Conservation (phyloP, 2,888 invertebrate genomes). For the Aelia acuminata region DNA sequence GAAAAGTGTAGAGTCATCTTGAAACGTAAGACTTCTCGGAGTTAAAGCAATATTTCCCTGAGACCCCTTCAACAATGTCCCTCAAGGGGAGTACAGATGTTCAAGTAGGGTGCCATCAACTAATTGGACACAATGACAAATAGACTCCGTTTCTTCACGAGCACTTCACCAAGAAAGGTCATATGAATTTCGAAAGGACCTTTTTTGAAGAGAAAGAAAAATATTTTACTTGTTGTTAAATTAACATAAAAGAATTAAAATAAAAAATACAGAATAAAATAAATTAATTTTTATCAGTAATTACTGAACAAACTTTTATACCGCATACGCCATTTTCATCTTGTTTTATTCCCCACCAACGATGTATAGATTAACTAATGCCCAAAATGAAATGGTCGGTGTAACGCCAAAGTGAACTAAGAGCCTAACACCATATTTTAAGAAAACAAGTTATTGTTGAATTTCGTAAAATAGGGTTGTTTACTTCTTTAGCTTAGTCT, state of each 20-base stretch:
- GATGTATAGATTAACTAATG: no score
- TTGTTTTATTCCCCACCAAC: no score
- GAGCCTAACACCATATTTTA: no score
- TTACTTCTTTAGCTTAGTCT: no score
- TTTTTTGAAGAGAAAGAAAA: background rate
- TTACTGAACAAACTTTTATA: no score
- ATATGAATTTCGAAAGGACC: background rate
- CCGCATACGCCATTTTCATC: no score
- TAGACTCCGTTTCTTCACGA: background rate
- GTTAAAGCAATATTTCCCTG: background rate
- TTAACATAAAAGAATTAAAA: background rate
- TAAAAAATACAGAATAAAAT: no score
- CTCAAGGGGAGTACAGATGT: conserved; percentile 25
- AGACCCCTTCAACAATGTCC: background rate
- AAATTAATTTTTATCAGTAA: no score
- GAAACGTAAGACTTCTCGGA: background rate
- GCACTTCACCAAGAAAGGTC: background rate
- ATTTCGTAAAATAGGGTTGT: no score
- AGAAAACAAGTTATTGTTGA: no score
- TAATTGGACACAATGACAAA: conserved; percentile 39
- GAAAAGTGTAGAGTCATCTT: background rate
- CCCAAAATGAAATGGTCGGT: no score
- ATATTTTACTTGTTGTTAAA: background rate
- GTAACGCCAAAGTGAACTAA: no score
- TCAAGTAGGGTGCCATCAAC: conserved; percentile 7